Conservation (phyloP, 2,113 vertebrate genomes). For the Ailuropoda melanoleuca region DNA sequence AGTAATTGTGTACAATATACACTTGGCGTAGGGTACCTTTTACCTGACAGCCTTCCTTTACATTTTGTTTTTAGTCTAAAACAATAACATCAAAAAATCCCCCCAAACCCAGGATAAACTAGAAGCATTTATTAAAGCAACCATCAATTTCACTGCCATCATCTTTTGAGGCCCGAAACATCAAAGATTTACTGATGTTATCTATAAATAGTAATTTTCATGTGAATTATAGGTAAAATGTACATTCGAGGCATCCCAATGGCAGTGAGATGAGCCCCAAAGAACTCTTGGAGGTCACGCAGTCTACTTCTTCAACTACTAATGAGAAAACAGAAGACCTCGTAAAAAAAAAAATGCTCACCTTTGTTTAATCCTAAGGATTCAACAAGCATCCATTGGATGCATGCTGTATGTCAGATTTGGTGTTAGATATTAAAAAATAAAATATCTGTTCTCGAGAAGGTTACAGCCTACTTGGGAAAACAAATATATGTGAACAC, state of each 20-base stretch:
- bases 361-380: not conserved
- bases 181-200: constrained; percentile 52
- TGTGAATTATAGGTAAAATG: constrained; percentile 64
- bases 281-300: not conserved
- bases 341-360: not conserved
- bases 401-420: not conserved
- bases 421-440: not conserved
- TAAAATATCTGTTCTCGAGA: not conserved
- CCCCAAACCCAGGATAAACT: not conserved
- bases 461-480: not conserved
- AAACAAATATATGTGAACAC: not conserved
- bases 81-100: not conserved
- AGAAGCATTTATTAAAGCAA: constrained; percentile 62
- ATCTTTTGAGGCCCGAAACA: constrained; percentile 49
- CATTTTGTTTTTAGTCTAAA: constrained; percentile 36
- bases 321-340: not conserved
- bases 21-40: not conserved
- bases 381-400: not conserved
- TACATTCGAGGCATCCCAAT: constrained; percentile 51
- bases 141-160: constrained; percentile 54
- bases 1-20: not conserved
- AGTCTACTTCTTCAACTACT: not conserved
- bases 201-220: constrained; percentile 68
- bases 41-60: not conserved
- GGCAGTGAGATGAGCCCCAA: constrained; percentile 19